Conservation (phyloP, 1,140 invertebrate genomes). For the Cecropterus lyciades region DNA sequence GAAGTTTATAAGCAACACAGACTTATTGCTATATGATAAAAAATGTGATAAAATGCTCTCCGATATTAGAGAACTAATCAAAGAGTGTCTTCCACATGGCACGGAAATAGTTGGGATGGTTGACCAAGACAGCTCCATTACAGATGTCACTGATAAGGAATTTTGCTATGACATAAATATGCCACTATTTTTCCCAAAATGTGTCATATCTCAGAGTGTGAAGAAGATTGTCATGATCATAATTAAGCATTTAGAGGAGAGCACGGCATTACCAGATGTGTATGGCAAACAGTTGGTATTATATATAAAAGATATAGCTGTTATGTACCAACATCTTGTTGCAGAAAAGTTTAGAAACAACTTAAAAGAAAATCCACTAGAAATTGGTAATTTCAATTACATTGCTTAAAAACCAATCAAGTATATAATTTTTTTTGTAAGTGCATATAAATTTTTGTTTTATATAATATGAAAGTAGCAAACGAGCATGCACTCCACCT, state of each 20-base stretch:
- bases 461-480: too few species aligned
- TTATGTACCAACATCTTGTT: slow-evolving; percentile 76
- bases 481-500: too few species aligned
- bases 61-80: slow-evolving; percentile 62
- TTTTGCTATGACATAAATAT: slow-evolving; percentile 61
- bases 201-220: slow-evolving; percentile 74
- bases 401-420: too few species aligned
- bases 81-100: slow-evolving; percentile 65
- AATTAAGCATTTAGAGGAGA: slow-evolving; percentile 72
- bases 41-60: slow-evolving; percentile 76
- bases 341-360: slow-evolving; percentile 74
- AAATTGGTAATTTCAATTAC: slow-evolving; percentile 77
- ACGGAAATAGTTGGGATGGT: slow-evolving; percentile 56
- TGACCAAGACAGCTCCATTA: slow-evolving; percentile 55
- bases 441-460: too few species aligned
- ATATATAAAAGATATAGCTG: slow-evolving; percentile 74
- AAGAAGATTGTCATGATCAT: slow-evolving; percentile 71
- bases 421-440: too few species aligned
- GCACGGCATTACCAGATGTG: slow-evolving; percentile 65
- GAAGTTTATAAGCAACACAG: slow-evolving; percentile 71
- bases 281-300: slow-evolving; percentile 63
- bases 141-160: slow-evolving; percentile 58
- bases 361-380: slow-evolving; percentile 70
- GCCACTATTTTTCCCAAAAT: slow-evolving; percentile 72
- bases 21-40: slow-evolving; percentile 73